Evolutionary conservation across 2,113 vertebrate genomes (phyloP).

Genomic region (Struthidea cinerea): DNA sequence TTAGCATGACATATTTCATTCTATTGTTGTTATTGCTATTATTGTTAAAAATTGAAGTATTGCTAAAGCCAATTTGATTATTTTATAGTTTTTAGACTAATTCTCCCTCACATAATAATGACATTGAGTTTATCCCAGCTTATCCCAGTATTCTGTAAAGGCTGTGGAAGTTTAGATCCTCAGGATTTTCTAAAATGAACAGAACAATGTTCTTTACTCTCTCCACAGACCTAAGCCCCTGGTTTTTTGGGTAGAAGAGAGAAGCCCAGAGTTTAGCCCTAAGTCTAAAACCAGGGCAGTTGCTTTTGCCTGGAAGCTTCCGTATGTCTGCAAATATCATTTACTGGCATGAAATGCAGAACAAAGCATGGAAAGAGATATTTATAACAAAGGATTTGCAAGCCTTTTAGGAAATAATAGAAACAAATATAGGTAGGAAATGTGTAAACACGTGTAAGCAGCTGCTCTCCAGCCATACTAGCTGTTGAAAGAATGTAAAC

Average conservation of each 20-base stretch:
- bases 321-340: background rate
- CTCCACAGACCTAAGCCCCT: background rate
- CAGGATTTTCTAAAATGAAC: background rate
- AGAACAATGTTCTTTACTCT: background rate
- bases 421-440: background rate
- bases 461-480: background rate
- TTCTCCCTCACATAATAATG: background rate
- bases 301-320: background rate
- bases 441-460: fast-evolving
- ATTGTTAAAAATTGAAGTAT: background rate
- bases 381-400: background rate
- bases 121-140: background rate
- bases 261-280: background rate
- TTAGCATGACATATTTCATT: background rate
- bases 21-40: background rate
- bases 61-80: background rate
- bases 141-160: background rate
- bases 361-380: background rate
- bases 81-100: background rate
- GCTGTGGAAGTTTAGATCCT: background rate
- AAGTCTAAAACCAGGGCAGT: background rate
- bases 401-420: background rate
- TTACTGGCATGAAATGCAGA: background rate
- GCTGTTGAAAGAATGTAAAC: background rate
- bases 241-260: background rate